phyloP scores from a whole-genome alignment of 2,797 vertebrate genomes.

The Pangasius djambal region DNA sequence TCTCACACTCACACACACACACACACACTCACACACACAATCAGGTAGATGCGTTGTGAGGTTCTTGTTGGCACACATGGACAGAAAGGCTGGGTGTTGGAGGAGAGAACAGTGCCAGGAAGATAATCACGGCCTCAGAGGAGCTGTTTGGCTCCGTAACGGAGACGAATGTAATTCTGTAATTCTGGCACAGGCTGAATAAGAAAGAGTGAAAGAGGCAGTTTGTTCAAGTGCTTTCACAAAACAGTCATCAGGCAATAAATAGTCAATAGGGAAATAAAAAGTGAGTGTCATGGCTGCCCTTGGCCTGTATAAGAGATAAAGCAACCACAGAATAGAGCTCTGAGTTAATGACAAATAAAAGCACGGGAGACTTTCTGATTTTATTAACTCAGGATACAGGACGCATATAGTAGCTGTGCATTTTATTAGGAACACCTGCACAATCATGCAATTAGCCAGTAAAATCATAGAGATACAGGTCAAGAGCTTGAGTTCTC shows the following conservation, averaged over 20 bases:
- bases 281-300: conserved; percentile 5
- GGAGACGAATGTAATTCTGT: conserved; percentile 15
- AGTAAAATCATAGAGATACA: not conserved
- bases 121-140: conserved; percentile 11
- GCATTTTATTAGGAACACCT: not conserved
- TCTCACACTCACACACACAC: not conserved
- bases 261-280: conserved; percentile 1
- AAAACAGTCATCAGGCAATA: conserved; percentile 23
- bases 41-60: not conserved
- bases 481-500: not conserved
- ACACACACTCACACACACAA: too few species aligned
- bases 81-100: conserved; percentile 18
- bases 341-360: not conserved
- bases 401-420: not conserved
- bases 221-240: conserved; percentile 2
- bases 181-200: conserved; percentile 20
- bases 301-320: not conserved
- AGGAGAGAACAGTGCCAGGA: not conserved
- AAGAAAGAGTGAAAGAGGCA: not conserved
- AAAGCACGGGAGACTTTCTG: not conserved
- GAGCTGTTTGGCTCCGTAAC: conserved; percentile 22
- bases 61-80: conserved; percentile 29
- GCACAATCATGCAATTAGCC: not conserved
- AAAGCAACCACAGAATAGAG: not conserved
- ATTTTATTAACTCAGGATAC: not conserved